A percentile compares a stretch with the other conserved stretches of the same genome.
Conservation (phyloP, 2,888 invertebrate species). For the Ormyrus pomaceus region DNA sequence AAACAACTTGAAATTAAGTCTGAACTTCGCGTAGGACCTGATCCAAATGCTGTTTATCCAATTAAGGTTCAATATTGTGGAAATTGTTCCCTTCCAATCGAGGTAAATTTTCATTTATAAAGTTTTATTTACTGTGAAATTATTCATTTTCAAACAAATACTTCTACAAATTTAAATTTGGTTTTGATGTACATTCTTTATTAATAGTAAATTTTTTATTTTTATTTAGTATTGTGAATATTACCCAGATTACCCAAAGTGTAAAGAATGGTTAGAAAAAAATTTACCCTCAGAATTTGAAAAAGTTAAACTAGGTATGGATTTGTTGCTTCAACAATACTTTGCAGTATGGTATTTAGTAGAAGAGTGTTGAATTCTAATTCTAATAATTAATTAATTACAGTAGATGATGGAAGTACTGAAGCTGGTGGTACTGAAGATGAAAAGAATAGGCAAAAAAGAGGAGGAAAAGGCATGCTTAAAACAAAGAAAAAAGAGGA, state of each 20-base stretch:
- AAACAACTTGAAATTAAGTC: slow-evolving; percentile 60
- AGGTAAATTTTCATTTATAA: slow-evolving; percentile 77
- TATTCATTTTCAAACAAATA: slow-evolving; percentile 13
- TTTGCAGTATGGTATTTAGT: too few relatives aligned
- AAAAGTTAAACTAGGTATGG: slow-evolving; percentile 85
- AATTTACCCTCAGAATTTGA: slow-evolving; percentile 96
- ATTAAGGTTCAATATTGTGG: slow-evolving; percentile 92
- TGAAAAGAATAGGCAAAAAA: slow-evolving; percentile 96
- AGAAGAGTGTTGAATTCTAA: not conserved
- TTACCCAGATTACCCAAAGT: slow-evolving; percentile 98
- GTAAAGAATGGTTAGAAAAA: slow-evolving; percentile 96
- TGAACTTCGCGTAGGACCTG: slow-evolving; percentile 78
- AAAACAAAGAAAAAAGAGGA: slow-evolving; percentile 97
- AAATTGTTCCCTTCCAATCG: slow-evolving; percentile 95
- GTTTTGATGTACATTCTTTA: not conserved
- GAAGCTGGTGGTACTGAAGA: slow-evolving; percentile 82
- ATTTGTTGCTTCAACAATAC: not conserved
- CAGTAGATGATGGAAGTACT: slow-evolving; percentile 44
- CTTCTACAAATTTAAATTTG: not conserved
- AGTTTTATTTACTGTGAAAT: not conserved
- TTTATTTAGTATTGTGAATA: slow-evolving; percentile 93
- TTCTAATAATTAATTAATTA: not conserved
- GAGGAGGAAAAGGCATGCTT: slow-evolving; percentile 97
- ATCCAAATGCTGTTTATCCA: slow-evolving; percentile 87
- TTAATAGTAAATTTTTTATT: slow-evolving; percentile 32